phyloP scores from a whole-genome alignment of 2,888 invertebrate species.

The Tribolium freemani region DNA sequence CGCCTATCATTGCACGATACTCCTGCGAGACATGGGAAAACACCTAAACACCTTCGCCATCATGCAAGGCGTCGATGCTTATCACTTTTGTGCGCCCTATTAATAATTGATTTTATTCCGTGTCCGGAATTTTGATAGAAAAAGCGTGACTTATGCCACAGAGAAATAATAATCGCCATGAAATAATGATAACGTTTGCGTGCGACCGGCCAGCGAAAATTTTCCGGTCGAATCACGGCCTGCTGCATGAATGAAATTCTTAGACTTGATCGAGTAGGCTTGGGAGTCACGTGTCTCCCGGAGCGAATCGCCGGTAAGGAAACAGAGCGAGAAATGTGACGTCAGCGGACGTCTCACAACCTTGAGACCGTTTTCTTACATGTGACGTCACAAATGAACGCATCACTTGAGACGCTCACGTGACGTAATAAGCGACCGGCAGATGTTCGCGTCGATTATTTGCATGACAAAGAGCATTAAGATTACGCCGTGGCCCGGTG shows the following conservation, averaged over 20 bases:
- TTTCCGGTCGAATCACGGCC: not conserved
- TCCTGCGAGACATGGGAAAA: conserved; percentile 60
- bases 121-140: conserved; percentile 29
- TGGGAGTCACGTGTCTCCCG: conserved; percentile 14
- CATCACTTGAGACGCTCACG: conserved; percentile 56
- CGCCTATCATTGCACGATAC: conserved; percentile 52
- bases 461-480: conserved; percentile 68
- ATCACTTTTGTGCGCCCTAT: conserved; percentile 46
- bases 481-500: conserved; percentile 66
- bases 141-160: conserved; percentile 42
- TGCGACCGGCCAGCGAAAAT: not conserved
- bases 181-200: conserved; percentile 16
- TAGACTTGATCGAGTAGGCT: conserved; percentile 15
- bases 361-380: conserved; percentile 67
- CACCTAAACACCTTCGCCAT: conserved; percentile 55
- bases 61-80: conserved; percentile 52
- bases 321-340: conserved; percentile 56
- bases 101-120: conserved; percentile 46
- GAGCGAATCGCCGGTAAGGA: conserved; percentile 41
- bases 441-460: conserved; percentile 64
- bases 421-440: conserved; percentile 59
- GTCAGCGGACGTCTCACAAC: conserved; percentile 65
- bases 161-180: conserved; percentile 25
- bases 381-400: conserved; percentile 55
- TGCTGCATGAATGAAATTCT: conserved; percentile 25